Percentiles rank a stretch among this genome's conserved stretches.
phyloP scores from a whole-genome alignment of 2,888 invertebrate species.

The Isotomurus palustris region DNA sequence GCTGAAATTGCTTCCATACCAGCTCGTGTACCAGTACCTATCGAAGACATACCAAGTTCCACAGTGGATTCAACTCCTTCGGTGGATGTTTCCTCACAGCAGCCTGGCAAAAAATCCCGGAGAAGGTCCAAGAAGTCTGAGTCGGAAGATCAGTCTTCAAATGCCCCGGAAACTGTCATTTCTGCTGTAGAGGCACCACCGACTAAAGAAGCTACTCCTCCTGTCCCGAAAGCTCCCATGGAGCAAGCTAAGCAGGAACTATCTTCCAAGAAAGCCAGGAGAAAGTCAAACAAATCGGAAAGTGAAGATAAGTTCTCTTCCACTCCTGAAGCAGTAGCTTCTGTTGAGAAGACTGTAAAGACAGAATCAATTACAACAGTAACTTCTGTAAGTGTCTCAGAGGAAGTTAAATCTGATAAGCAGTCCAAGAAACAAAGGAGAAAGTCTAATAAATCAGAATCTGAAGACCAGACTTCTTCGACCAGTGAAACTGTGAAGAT shows the following conservation, averaged over 20 bases:
- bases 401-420: too few species aligned
- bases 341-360: background rate
- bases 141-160: background rate
- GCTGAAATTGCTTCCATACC: too few species aligned
- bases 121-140: background rate
- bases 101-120: too few species aligned
- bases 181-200: background rate
- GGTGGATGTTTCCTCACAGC: background rate
- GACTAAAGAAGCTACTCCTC: background rate
- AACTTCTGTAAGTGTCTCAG: too few species aligned
- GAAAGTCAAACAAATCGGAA: background rate
- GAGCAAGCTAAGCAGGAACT: background rate
- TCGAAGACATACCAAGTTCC: too few species aligned
- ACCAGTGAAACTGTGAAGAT: background rate
- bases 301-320: background rate
- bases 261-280: background rate
- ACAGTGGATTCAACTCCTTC: background rate
- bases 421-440: too few species aligned
- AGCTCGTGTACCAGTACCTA: too few species aligned
- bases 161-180: background rate
- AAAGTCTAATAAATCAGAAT: background rate
- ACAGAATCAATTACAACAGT: too few species aligned
- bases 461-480: background rate
- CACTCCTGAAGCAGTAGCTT: background rate
- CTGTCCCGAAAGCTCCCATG: too few species aligned